Evolutionary conservation across 2,113 vertebrate species (phyloP), one percentile per base, ranked within the genome.

Genomic region (Camelus bactrianus): DNA sequence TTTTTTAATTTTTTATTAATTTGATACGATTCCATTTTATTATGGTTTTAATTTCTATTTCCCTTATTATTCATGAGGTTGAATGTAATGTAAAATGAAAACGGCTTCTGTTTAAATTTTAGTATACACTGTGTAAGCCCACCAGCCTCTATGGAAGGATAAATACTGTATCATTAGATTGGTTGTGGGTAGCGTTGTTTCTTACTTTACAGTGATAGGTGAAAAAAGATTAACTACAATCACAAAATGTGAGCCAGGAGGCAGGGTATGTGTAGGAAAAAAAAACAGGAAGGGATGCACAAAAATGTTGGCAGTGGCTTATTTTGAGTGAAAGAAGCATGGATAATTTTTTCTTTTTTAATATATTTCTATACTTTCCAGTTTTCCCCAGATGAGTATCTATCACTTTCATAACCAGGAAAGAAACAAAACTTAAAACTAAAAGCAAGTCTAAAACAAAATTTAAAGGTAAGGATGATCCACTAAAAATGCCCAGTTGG

Each of bases 391-490:
- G 77, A 94, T 89, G 70, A 83, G 69, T 94, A 83, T 94, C 48
- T 90, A 32, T 94, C 88, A 97, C 85, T 85, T 94, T 90, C 73
- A 92, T 96, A 84, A 94, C n/a, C 54, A 94, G 38, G 89, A 89
- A 96, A 92, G 75, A 94, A 93, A 89, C 52, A 97, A 95, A 94
- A 75, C 35, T 93, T 94, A 89, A 96, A 96, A 96, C 75, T 86
- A 92, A 97, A 89, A 89, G 77, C 70, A 92, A 92, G 89, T 86
- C 84, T 92, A 89, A 84, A 97, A 84, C n/a, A 87, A 86, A 97
- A 75, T 81, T 75, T 92, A 90, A 94, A 93, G 65, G 89, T 92
- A 96, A 86, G 60, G 52, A 50, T 69, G 14, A 81, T 67, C 54
- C 91, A 38, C 70, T 93, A 82, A 93, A 93, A 93, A 50, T 76